Evolutionary conservation across 2,888 invertebrate species (phyloP), one percentile per base, ranked within the genome.

Genomic region (Syrphus vitripennis): DNA sequence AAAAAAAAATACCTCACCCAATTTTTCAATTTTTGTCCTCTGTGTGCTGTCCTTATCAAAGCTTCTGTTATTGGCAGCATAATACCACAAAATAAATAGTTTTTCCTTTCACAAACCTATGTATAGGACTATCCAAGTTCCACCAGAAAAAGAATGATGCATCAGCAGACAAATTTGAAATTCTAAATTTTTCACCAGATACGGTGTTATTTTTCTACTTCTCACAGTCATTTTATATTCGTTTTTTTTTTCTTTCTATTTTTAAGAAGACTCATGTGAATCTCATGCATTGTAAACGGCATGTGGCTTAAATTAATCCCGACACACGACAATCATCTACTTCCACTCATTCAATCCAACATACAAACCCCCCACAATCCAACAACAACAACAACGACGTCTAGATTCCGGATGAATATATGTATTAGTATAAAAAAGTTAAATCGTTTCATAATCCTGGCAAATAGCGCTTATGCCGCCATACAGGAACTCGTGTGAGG

Each of bases 291-390:
- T 55, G 16, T 29, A 55, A 50, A 26, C 34, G 70, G 42, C 45
- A 71, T 57, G 45, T 57, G 57, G 57, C 45, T 71, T 45, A 71
- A 71, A 59, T 71, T 57, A 71, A 71, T 71, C 71, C 71, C 57
- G n/a, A 34, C 57, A 71, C 71, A 71, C 71, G 45, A 57, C 65
- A 65, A 45, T 40, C 61, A 61, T 61, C 61, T 42, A 26, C 42
- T 42, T 61, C 50, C 50, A 50, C 50, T 50, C 24, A 10, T n/a
- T n/a, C n/a, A n/a, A n/a, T n/a, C n/a, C n/a, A n/a, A n/a, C n/a
- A n/a, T 6, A 50, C 50, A 50, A 50, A 50, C 14, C 24, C 5
- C 50, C 34, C 0, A 7, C 9, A 9, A 9, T 3, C 7, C 34
- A 34, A 34, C 34, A 34, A 10, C 34, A 34, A 34, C 9, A 50